Base-by-base conservation (phyloP, 2,888 invertebrate genomes). In the Thecocarcelia acutangulata region DNA sequence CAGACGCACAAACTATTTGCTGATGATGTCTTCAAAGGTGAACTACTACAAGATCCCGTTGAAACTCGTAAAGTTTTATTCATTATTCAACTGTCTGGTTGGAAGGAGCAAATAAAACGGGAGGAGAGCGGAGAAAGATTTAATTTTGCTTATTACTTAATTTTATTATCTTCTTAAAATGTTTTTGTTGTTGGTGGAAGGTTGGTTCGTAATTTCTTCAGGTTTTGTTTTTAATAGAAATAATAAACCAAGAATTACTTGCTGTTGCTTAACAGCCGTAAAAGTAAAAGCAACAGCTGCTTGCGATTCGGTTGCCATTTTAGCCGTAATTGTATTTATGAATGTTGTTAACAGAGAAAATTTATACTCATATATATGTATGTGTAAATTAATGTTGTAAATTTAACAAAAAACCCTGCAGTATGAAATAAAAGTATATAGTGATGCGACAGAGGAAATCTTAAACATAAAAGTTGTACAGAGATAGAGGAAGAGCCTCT, bases 261-360 rank as follows among this genome's bases (percentile, higher is more conserved):
- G 52, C 15, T 46, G 21, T n/a, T 50, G 50, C 21, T 44, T 37
- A 33, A 54, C 33, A 13, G 3, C 46, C 11, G 12, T 28, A 48
- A 12, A 48, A 40, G 24, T n/a, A 48, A 11, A 46, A 74, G 40
- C 64, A 59, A 52, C 66, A 59, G 59, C 75, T 58, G 66, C 19
- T 21, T 17, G 0, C 5, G 17, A 40, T 28, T 19, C 24, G 13
- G 13, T 58, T 28, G 46, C 33, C 54, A 17, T 63, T 64, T 44
- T 50, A 56, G 69, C n/a, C 74, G 59, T 78, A 64, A 74, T 64
- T 81, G 19, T 77, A 73, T 81, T 81, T 77, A 73, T 72, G 63
- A 54, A 46, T 52, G 24, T 19, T 46, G 4, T 42, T 79, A 74
- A 74, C 50, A 80, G 56, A 68, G 12, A 33, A 11, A 24, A 28